These are phyloP conservation scores for Drosophila obscura DNA, from an alignment of 1,140 invertebrate genomes.

Conservation along the genomic window DNA sequence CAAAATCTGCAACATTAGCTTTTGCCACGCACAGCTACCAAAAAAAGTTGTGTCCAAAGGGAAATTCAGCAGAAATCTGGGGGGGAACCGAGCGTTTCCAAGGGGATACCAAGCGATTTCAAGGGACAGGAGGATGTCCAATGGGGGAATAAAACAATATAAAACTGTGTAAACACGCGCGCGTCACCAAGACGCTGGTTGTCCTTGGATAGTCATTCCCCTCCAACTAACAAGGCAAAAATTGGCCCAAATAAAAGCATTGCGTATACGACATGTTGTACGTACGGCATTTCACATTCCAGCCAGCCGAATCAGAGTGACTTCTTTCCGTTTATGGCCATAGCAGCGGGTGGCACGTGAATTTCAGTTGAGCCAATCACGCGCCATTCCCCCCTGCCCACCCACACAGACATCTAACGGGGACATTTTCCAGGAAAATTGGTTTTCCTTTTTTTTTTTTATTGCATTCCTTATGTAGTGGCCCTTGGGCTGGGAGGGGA, in stretches of 20 bases:
- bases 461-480: constrained; percentile 8
- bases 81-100: not conserved
- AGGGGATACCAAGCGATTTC: constrained; percentile 1
- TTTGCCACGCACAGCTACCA: not conserved
- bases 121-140: constrained; percentile 15
- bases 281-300: constrained; percentile 46
- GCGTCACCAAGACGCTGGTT: constrained; percentile 67
- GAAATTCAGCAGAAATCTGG: constrained; percentile 32
- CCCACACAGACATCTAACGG: constrained; percentile 24
- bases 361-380: constrained; percentile 58
- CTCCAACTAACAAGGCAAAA: constrained; percentile 23
- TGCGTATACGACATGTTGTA: constrained; percentile 62
- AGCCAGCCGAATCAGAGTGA: no score
- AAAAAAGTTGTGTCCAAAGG: constrained; percentile 4
- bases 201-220: constrained; percentile 54
- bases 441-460: constrained; percentile 29
- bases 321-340: constrained; percentile 42
- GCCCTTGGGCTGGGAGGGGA: no score
- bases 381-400: constrained; percentile 10
- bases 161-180: constrained; percentile 56
- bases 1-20: constrained; percentile 28
- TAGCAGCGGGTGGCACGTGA: constrained; percentile 54
- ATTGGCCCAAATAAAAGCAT: constrained; percentile 63
- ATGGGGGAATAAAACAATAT: constrained; percentile 52
- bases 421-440: constrained; percentile 34